Conservation (phyloP, 2,888 invertebrate species). For the Frankliniella intonsa region DNA sequence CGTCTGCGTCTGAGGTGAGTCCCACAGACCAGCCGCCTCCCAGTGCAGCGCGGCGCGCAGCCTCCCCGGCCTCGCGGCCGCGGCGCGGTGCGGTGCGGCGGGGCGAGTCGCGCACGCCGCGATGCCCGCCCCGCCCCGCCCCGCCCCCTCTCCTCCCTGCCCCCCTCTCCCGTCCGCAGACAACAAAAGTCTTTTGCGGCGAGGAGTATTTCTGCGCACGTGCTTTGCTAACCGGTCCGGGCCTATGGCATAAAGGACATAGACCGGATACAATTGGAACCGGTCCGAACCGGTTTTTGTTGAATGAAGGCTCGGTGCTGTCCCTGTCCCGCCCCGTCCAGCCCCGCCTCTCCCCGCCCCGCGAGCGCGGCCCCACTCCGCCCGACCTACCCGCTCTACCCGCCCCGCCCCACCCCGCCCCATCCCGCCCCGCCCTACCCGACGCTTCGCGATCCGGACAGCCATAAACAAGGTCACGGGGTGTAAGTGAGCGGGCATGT, state of each 20-base stretch:
- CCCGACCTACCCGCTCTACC: background rate
- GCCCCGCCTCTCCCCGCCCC: background rate
- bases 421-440: background rate
- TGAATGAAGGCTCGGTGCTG: background rate
- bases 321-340: background rate
- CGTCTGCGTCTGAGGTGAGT: conserved; percentile 74
- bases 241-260: too few species aligned
- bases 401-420: background rate
- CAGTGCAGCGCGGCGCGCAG: conserved; percentile 21
- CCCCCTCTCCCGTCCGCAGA: too few species aligned
- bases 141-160: too few species aligned
- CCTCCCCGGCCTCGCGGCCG: background rate
- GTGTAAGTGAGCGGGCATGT: conserved; percentile 27
- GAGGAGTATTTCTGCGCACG: background rate
- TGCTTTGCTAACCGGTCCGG: conserved; percentile 24
- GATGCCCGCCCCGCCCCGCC: background rate
- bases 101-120: background rate
- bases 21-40: conserved; percentile 30
- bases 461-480: background rate
- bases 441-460: background rate
- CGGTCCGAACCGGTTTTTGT: background rate
- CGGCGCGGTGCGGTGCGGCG: background rate
- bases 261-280: conserved; percentile 3
- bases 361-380: background rate
- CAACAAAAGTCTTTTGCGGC: too few species aligned